Evolutionary conservation across 2,888 invertebrate species (phyloP).

Genomic region (Apamea monoglypha): DNA sequence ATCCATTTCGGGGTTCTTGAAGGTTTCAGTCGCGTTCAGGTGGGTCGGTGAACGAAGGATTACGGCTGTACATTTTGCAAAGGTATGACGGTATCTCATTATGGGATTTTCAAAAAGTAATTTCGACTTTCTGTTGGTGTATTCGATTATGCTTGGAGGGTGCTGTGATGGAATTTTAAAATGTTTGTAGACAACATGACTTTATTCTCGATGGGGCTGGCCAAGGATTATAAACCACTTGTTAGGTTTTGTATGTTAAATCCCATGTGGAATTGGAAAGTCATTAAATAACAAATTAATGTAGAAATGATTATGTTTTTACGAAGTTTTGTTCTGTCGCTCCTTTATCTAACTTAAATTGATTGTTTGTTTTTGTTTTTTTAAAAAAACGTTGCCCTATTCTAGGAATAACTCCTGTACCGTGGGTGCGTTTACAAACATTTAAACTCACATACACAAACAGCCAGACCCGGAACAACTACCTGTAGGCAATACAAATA

Average conservation of each 20-base stretch:
- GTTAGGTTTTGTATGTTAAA: neutral
- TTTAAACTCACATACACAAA: too few species aligned
- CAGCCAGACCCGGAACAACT: too few species aligned
- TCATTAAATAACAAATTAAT: neutral
- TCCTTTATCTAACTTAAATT: neutral
- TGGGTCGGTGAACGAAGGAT: conserved; percentile 43
- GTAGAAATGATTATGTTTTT: neutral
- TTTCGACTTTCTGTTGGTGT: conserved; percentile 27
- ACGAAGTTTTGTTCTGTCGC: neutral
- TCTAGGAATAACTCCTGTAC: too few species aligned
- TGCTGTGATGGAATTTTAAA: conserved; percentile 19
- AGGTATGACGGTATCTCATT: conserved; percentile 23
- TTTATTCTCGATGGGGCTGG: neutral
- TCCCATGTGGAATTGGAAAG: neutral
- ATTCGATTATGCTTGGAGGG: conserved; percentile 9
- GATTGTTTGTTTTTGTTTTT: too few species aligned
- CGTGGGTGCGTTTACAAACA: too few species aligned
- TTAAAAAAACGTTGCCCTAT: too few species aligned
- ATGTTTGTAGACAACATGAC: neutral
- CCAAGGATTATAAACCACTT: too few species aligned
- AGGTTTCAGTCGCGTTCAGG: conserved; percentile 38
- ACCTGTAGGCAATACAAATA: too few species aligned
- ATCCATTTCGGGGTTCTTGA: conserved; percentile 55
- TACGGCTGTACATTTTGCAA: conserved; percentile 35
- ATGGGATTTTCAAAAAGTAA: conserved; percentile 40